Evolutionary conservation across 1,140 invertebrate species (phyloP).

Genomic region (Venturia canescens): DNA sequence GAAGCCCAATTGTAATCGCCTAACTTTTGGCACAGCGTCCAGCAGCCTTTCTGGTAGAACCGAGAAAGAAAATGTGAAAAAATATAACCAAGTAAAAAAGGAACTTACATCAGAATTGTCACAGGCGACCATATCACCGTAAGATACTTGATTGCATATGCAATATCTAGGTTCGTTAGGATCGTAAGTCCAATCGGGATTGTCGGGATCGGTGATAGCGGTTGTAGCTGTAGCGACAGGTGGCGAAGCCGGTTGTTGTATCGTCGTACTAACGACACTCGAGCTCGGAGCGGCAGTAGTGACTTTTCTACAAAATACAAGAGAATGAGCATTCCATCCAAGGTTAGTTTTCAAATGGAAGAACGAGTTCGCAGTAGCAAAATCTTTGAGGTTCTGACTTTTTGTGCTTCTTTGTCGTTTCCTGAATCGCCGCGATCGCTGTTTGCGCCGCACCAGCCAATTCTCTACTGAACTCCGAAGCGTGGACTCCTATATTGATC

Average conservation of each 20-base stretch:
- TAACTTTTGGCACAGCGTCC: no score
- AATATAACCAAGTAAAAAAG: background rate
- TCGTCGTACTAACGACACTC: conserved; percentile 68
- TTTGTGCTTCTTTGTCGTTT: conserved; percentile 83
- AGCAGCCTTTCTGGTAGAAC: no score
- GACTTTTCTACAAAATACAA: conserved; percentile 69
- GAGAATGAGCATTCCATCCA: conserved; percentile 6
- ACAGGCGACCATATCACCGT: conserved; percentile 99
- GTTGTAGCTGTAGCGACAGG: conserved; percentile 57
- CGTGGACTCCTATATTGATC: conserved; percentile 81
- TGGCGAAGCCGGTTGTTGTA: conserved; percentile 64
- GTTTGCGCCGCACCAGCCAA: conserved; percentile 87
- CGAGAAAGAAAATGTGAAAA: background rate
- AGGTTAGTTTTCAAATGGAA: no score
- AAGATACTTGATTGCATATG: conserved; percentile 98
- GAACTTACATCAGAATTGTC: conserved; percentile 94
- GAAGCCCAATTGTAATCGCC: no score
- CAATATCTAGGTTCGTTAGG: conserved; percentile 97
- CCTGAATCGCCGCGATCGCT: conserved; percentile 85
- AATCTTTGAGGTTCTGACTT: conserved; percentile 72
- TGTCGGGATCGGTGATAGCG: conserved; percentile 75
- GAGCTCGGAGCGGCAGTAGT: conserved; percentile 70
- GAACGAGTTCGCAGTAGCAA: no score
- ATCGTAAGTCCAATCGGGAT: conserved; percentile 89
- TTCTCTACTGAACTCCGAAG: conserved; percentile 80